These are phyloP conservation scores for Drosophila truncata DNA, from an alignment of 1,140 invertebrate species.

Conservation along the genomic window DNA sequence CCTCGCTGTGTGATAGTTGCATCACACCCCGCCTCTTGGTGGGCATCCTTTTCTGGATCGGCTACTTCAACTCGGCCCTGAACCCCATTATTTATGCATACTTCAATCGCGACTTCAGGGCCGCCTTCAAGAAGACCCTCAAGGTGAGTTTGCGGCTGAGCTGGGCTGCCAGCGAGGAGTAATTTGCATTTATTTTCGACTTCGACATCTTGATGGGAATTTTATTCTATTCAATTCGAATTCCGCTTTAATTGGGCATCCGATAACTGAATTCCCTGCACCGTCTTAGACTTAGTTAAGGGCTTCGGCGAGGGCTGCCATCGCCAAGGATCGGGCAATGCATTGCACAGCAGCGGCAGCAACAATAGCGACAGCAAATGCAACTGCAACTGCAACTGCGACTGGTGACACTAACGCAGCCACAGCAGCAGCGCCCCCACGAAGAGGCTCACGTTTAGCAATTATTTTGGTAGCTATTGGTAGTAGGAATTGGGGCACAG, in stretches of 20 bases:
- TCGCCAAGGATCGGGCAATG: conserved; percentile 39
- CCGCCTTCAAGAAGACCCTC: conserved; percentile 96
- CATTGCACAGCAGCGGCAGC: conserved; percentile 47
- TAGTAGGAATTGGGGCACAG: conserved; percentile 27
- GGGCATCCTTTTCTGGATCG: conserved; percentile 97
- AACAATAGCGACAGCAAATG: conserved; percentile 21
- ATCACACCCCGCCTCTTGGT: conserved; percentile 88
- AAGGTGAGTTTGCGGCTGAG: conserved; percentile 89
- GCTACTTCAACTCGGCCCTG: conserved; percentile 98
- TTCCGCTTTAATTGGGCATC: conserved; percentile 60
- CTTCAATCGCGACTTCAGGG: conserved; percentile 97
- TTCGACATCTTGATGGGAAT: conserved; percentile 43
- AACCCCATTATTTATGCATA: conserved; percentile 99
- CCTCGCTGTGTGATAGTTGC: conserved; percentile 91
- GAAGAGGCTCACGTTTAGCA: conserved; percentile 52
- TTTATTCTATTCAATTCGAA: conserved; percentile 77
- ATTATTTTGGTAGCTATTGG: conserved; percentile 65
- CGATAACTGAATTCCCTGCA: conserved; percentile 35
- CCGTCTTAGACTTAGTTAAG: conserved; percentile 69
- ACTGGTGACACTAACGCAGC: conserved; percentile 32
- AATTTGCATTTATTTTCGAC: conserved; percentile 86
- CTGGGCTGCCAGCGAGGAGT: conserved; percentile 32
- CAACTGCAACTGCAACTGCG: conserved; percentile 30
- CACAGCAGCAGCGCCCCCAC: conserved; percentile 36
- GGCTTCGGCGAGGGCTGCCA: conserved; percentile 57